Conservation (phyloP, 2,113 vertebrate genomes). For the Pollachius pollachius region DNA sequence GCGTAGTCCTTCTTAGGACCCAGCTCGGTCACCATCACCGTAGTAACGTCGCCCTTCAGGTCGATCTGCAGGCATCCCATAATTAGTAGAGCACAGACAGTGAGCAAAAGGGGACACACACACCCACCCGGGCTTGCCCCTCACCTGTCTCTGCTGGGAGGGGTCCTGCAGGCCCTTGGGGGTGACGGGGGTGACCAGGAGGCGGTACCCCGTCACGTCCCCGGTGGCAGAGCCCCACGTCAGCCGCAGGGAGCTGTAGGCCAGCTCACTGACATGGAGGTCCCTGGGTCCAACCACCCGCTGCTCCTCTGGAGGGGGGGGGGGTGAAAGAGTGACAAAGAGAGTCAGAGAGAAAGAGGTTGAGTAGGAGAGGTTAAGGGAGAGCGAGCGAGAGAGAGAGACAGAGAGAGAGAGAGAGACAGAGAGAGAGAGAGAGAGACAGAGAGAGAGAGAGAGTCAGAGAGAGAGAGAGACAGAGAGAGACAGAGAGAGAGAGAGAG, state of each 20-base stretch:
- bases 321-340: neutral
- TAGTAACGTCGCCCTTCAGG: conserved; percentile 76
- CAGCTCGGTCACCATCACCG: conserved; percentile 70
- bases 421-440: no score
- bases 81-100: conserved; percentile 12
- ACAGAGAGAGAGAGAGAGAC: neutral
- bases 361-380: no score
- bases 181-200: conserved; percentile 69
- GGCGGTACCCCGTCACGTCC: conserved; percentile 73
- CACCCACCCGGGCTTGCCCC: neutral
- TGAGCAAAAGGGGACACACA: conserved; percentile 2
- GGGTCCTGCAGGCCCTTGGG: conserved; percentile 46
- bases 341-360: neutral
- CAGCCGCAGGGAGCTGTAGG: conserved; percentile 79
- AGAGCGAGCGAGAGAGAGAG: neutral
- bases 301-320: conserved; percentile 58
- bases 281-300: conserved; percentile 75
- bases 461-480: neutral
- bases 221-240: conserved; percentile 82
- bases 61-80: conserved; percentile 65
- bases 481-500: neutral
- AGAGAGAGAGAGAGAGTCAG: neutral
- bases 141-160: conserved; percentile 72
- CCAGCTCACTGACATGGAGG: conserved; percentile 73
- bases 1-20: conserved; percentile 77